These are phyloP conservation scores for Montipora capricornis DNA, from an alignment of 64 coral and sea anemone genomes.

Conservation along the genomic window DNA sequence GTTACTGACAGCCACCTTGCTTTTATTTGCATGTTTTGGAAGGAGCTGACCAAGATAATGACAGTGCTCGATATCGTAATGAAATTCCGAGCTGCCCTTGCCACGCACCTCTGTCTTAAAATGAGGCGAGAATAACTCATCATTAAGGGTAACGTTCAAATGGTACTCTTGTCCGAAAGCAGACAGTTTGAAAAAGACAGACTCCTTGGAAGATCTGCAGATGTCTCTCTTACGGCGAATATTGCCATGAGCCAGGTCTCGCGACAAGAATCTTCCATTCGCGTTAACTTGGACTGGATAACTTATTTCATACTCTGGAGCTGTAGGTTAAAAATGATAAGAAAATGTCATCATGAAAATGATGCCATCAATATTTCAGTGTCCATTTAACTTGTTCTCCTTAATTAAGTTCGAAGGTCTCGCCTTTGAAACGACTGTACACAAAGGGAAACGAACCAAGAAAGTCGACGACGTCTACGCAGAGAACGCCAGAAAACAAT, in stretches of 20 bases:
- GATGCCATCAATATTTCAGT: neutral
- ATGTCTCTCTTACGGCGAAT: conserved; percentile 17
- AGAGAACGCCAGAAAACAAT: too few relatives aligned
- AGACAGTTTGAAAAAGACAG: conserved; percentile 44
- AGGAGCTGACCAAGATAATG: conserved; percentile 67
- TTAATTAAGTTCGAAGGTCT: too few relatives aligned
- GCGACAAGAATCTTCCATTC: conserved; percentile 49
- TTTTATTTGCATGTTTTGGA: neutral
- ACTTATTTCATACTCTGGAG: conserved; percentile 50
- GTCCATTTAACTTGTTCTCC: neutral
- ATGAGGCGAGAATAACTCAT: conserved; percentile 39
- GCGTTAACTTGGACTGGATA: conserved; percentile 54
- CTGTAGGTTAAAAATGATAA: neutral
- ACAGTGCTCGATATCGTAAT: conserved; percentile 22
- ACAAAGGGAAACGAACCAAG: too few relatives aligned
- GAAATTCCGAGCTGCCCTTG: conserved; percentile 41
- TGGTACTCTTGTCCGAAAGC: conserved; percentile 24
- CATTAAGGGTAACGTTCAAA: conserved; percentile 44
- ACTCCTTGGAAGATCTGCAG: neutral
- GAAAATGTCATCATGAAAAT: too few relatives aligned
- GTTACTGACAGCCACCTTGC: conserved; percentile 69
- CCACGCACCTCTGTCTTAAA: conserved; percentile 53
- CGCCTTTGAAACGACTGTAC: too few relatives aligned
- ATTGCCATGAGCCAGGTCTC: conserved; percentile 47
- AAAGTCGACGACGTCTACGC: too few relatives aligned